phyloP scores from a whole-genome alignment of 1,140 invertebrate genomes.

The Periplaneta americana region DNA sequence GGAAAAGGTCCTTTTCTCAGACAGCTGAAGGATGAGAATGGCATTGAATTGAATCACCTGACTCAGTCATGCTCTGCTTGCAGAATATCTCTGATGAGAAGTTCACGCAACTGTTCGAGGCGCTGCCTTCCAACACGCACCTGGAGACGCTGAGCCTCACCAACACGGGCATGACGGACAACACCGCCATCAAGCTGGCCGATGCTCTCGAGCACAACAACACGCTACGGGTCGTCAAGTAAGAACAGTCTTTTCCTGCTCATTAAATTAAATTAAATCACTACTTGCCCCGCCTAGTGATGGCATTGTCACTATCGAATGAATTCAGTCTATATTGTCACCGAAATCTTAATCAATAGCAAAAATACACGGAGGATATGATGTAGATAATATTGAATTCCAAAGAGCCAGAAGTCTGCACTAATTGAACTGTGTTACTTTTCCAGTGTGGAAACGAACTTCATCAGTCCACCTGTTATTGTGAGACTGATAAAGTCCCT shows the following conservation, averaged over 20 bases:
- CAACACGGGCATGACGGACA: constrained; percentile 89
- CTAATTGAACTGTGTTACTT: constrained; percentile 21
- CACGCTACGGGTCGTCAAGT: constrained; percentile 83
- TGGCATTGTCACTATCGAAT: no score
- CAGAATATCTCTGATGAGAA: constrained; percentile 97
- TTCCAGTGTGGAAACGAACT: constrained; percentile 90
- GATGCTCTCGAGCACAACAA: constrained; percentile 83
- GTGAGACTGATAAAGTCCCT: constrained; percentile 80
- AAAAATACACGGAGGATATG: no score
- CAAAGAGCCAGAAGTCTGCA: background rate
- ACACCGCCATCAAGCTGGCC: constrained; percentile 73
- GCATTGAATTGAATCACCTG: no score
- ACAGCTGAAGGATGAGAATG: no score
- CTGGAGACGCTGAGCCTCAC: constrained; percentile 88
- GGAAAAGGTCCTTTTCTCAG: no score
- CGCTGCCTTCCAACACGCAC: constrained; percentile 83
- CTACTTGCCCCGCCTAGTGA: no score
- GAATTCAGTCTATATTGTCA: no score
- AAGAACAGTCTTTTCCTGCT: constrained; percentile 24
- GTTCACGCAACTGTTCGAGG: constrained; percentile 84
- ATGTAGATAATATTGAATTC: no score
- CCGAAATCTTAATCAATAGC: no score
- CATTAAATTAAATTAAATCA: no score
- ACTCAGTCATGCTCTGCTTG: no score
- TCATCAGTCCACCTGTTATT: constrained; percentile 78